Base-by-base conservation (phyloP, 2,797 vertebrate genomes). In the Phrynocephalus forsythii region DNA sequence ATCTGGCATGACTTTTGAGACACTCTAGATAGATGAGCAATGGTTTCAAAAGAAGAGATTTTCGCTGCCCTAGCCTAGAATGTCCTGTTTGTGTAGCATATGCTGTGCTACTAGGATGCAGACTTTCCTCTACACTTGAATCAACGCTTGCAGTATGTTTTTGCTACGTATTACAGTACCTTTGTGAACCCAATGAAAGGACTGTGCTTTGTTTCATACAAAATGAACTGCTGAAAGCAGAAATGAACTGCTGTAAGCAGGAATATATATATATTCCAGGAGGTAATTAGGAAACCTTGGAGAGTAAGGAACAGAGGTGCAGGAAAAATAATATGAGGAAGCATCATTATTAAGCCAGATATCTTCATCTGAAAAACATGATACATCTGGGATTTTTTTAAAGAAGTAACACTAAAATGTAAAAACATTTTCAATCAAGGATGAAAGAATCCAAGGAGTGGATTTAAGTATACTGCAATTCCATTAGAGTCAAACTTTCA, bases 271-370 rank as follows among this genome's bases (percentile, higher is more conserved):
- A 92, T 90, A 92, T 88, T 92, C 87, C 79, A 92, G 91, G 33
- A 88, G 63, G 60, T 68, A 73, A 76, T 81, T 85, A 85, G 83
- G 48, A 80, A 73, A 38, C 56, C 13, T 56, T 75, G 69, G 30
- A 88, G 83, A 88, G 83, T 52, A 10, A 82, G 44, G 72, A 82
- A 82, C n/a, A 50, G 44, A 80, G 67, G 24, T 68, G 50, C 63
- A 91, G 82, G 44, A 88, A 89, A 89, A 82, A 85, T 33, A 90
- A 85, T 91, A 91, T 3, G 16, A 75, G 87, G 87, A 82, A 92
- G 84, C 92, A 85, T 92, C 79, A 73, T 90, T 80, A 90, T 87
- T 91, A 92, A 92, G 92, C 90, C 88, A 88, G 73, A 84, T 52
- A 0, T 26, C 66, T 84, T 79, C 72, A 9, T 78, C 86, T 83